Evolutionary conservation across 2,113 vertebrate genomes (phyloP).

Genomic region (Cyphomyrus plagiostoma): DNA sequence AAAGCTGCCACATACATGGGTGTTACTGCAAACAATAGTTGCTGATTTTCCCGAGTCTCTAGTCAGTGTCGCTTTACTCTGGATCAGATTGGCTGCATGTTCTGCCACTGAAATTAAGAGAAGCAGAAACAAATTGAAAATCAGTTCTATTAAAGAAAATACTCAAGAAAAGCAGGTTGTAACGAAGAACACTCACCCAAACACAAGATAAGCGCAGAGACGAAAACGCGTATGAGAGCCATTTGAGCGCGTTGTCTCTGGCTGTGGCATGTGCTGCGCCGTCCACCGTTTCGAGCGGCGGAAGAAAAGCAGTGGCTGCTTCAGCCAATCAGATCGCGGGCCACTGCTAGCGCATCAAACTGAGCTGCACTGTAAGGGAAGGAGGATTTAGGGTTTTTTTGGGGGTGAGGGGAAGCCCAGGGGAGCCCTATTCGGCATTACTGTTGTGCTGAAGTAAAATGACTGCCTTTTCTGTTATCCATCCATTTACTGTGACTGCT

Average conservation of each 20-base stretch:
- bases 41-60: neutral
- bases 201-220: neutral
- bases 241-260: neutral
- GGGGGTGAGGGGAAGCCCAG: no score
- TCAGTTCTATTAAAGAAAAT: neutral
- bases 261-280: neutral
- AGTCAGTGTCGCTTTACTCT: neutral
- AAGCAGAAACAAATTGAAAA: neutral
- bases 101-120: neutral
- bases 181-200: neutral
- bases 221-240: neutral
- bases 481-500: neutral
- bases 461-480: no score
- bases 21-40: constrained; percentile 19
- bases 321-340: neutral
- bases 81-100: neutral
- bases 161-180: neutral
- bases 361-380: neutral
- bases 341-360: neutral
- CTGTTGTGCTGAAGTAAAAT: neutral
- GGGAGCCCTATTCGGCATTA: neutral
- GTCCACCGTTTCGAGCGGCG: neutral
- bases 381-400: neutral
- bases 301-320: neutral
- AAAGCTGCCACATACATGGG: neutral